Evolutionary conservation across 2,888 invertebrate genomes (phyloP).

Genomic region (Orgyia antiqua): DNA sequence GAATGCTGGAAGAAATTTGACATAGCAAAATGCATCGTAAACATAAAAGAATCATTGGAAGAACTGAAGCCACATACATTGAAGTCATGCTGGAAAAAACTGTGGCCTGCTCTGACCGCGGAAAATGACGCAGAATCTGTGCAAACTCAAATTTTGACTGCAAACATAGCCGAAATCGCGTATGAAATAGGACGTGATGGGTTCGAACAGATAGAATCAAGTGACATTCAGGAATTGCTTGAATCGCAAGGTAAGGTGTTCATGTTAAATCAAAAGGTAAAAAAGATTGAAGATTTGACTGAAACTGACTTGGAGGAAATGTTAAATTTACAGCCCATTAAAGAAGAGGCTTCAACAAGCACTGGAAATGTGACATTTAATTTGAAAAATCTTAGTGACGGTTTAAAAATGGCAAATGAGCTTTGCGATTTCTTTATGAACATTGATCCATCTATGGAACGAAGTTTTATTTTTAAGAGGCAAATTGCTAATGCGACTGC

Average conservation of each 20-base stretch:
- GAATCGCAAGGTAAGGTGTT: slow-evolving; percentile 9
- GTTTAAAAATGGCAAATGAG: slow-evolving; percentile 24
- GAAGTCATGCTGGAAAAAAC: slow-evolving; percentile 17
- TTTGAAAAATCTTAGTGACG: slow-evolving; percentile 19
- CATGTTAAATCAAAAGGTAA: too few species aligned
- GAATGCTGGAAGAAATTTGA: too few species aligned
- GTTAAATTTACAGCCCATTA: slow-evolving; percentile 9
- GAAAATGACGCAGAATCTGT: slow-evolving; percentile 20
- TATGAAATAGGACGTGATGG: slow-evolving; percentile 28
- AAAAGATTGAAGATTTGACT: slow-evolving; percentile 30
- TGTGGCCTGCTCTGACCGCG: slow-evolving; percentile 20
- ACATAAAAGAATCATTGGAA: slow-evolving; percentile 26
- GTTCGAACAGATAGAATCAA: slow-evolving; percentile 19
- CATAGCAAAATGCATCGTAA: slow-evolving; percentile 26
- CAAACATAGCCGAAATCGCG: slow-evolving; percentile 23
- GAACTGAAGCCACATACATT: slow-evolving; percentile 19
- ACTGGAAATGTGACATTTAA: slow-evolving; percentile 25
- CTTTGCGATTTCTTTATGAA: slow-evolving; percentile 23
- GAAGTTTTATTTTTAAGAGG: slow-evolving; percentile 12
- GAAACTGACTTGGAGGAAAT: slow-evolving; percentile 31
- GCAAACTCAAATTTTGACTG: slow-evolving; percentile 22
- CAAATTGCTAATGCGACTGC: slow-evolving; percentile 21
- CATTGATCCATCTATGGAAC: slow-evolving; percentile 22
- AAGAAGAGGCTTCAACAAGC: slow-evolving; percentile 7
- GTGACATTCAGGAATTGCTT: slow-evolving; percentile 21